These are phyloP conservation scores for Torymus aiolomorphi DNA, from an alignment of 2,888 invertebrate species.

Conservation along the genomic window DNA sequence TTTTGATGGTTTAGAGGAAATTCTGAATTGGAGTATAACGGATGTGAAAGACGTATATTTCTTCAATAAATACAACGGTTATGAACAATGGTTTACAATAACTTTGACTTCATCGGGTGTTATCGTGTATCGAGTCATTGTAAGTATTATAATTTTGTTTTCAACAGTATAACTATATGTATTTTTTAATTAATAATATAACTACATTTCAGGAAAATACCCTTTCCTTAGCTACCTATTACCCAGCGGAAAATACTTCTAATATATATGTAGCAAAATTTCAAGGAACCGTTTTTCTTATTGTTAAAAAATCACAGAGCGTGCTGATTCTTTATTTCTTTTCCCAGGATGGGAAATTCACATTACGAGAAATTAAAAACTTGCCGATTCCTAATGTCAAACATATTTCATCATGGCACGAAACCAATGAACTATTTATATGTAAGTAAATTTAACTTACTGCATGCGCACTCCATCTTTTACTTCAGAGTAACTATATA, in stretches of 20 bases:
- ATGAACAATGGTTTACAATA: slow-evolving; percentile 26
- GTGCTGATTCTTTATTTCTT: slow-evolving; percentile 21
- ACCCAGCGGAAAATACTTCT: neutral
- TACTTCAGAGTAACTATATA: too few relatives aligned
- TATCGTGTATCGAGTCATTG: slow-evolving; percentile 16
- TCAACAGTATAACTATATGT: neutral
- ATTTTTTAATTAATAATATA: neutral
- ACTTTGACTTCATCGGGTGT: slow-evolving; percentile 13
- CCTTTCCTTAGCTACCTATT: neutral
- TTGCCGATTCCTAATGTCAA: slow-evolving; percentile 5
- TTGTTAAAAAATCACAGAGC: slow-evolving; percentile 6
- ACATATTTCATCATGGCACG: slow-evolving; percentile 20
- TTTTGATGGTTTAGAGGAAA: slow-evolving; percentile 35
- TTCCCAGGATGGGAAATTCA: slow-evolving; percentile 2
- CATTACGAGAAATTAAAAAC: slow-evolving; percentile 18
- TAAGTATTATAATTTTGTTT: slow-evolving; percentile 25
- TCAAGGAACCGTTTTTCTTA: slow-evolving; percentile 10
- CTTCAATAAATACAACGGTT: slow-evolving; percentile 21
- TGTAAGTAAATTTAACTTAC: slow-evolving; percentile 25
- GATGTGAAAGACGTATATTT: slow-evolving; percentile 29
- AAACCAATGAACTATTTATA: slow-evolving; percentile 14
- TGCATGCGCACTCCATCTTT: too few relatives aligned
- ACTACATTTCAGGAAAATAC: slow-evolving; percentile 11
- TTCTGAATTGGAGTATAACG: neutral
- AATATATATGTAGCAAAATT: slow-evolving; percentile 25